phyloP scores from a whole-genome alignment of 2,888 invertebrate species.

The Drosophila fulvimacula region DNA sequence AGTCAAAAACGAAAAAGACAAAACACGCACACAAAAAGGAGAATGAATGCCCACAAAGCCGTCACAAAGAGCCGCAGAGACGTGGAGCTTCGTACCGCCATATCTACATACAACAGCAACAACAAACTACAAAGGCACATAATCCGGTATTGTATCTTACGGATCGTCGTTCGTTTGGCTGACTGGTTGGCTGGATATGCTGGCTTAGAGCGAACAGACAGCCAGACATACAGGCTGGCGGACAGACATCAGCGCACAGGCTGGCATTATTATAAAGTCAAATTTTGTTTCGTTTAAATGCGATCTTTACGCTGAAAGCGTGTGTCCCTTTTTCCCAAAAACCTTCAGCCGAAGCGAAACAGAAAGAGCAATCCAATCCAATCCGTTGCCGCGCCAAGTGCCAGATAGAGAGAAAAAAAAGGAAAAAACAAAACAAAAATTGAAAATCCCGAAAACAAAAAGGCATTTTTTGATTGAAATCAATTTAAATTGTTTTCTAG shows the following conservation, averaged over 20 bases:
- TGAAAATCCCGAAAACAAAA: constrained; percentile 74
- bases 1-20: constrained; percentile 67
- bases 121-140: constrained; percentile 59
- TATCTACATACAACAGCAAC: constrained; percentile 72
- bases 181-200: constrained; percentile 67
- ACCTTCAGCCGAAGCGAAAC: constrained; percentile 18
- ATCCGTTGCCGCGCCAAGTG: constrained; percentile 52
- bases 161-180: constrained; percentile 63
- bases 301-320: constrained; percentile 81
- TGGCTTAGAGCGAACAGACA: constrained; percentile 64
- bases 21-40: constrained; percentile 63
- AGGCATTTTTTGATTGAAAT: constrained; percentile 79
- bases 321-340: constrained; percentile 78
- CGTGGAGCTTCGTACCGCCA: constrained; percentile 73
- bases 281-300: constrained; percentile 82
- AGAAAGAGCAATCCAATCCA: constrained; percentile 40
- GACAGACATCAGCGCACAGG: constrained; percentile 41
- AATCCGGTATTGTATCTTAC: constrained; percentile 81
- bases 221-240: constrained; percentile 10
- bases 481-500: constrained; percentile 83
- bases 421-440: constrained; percentile 23
- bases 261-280: constrained; percentile 82
- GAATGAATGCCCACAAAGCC: constrained; percentile 69
- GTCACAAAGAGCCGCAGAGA: constrained; percentile 72
- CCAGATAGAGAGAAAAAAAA: constrained; percentile 33